Evolutionary conservation across 2,888 invertebrate species (phyloP).

Genomic region (Pseudococcus jackbeardsleyi): DNA sequence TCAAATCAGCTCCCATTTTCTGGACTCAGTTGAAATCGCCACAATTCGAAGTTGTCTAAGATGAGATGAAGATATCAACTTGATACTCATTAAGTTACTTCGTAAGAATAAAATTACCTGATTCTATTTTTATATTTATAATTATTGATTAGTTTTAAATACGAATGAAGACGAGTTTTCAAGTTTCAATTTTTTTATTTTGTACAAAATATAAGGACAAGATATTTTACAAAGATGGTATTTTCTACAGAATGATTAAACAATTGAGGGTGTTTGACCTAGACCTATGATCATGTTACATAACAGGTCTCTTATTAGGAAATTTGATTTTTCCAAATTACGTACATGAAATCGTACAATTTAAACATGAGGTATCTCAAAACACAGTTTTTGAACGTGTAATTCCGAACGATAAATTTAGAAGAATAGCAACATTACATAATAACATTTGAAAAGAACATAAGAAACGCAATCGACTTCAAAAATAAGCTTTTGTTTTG

Average conservation of each 20-base stretch:
- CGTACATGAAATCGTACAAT: not conserved
- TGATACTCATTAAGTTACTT: not conserved
- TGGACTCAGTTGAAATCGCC: constrained; percentile 41
- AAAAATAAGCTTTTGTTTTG: not conserved
- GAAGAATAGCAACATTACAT: too few relatives aligned
- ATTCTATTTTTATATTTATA: not conserved
- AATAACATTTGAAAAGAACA: not conserved
- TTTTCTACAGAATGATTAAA: constrained; percentile 6
- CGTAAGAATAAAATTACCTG: not conserved
- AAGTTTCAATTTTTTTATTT: constrained; percentile 4
- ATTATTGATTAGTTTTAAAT: not conserved
- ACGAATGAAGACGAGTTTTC: not conserved
- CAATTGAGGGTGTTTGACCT: not conserved
- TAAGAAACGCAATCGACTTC: not conserved
- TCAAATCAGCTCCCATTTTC: constrained; percentile 31
- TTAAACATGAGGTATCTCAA: too few relatives aligned
- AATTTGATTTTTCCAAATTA: not conserved
- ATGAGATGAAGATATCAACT: not conserved
- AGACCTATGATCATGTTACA: not conserved
- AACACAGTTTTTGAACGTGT: too few relatives aligned
- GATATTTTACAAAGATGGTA: constrained; percentile 6
- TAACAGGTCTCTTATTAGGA: not conserved
- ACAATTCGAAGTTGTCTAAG: constrained; percentile 27
- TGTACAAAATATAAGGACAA: constrained; percentile 25
- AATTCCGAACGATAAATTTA: too few relatives aligned